A percentile compares a stretch with the other conserved stretches of the same genome.
Evolutionary conservation across 2,888 invertebrate genomes (phyloP).

Genomic region (Ophion ellenae): DNA sequence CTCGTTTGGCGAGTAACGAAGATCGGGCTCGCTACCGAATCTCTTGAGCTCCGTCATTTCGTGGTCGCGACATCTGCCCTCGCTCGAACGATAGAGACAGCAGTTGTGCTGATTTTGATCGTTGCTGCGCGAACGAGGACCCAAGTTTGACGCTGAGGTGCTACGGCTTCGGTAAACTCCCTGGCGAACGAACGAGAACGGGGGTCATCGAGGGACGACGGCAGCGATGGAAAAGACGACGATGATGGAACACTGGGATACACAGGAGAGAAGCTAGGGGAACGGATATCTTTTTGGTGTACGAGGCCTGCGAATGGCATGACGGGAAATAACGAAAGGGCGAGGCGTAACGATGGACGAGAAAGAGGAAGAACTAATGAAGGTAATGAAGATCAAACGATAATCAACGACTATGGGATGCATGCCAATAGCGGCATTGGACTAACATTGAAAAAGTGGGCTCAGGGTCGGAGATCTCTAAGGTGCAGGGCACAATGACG

Average conservation of each 20-base stretch:
- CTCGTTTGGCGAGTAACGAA: constrained; percentile 81
- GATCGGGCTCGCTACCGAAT: constrained; percentile 91
- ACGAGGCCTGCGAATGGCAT: too few species aligned
- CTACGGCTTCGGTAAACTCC: constrained; percentile 76
- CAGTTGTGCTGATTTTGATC: constrained; percentile 69
- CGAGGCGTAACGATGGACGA: too few species aligned
- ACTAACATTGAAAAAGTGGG: too few species aligned
- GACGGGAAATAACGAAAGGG: too few species aligned
- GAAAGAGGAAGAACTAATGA: too few species aligned
- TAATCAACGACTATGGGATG: too few species aligned
- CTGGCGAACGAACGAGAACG: constrained; percentile 62
- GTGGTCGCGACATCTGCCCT: constrained; percentile 78
- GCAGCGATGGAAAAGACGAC: neutral
- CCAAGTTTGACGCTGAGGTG: constrained; percentile 75
- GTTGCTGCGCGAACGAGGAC: constrained; percentile 68
- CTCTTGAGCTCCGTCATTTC: constrained; percentile 84
- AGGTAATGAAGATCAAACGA: too few species aligned
- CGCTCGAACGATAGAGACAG: constrained; percentile 69
- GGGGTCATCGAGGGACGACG: neutral
- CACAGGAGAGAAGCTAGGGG: neutral
- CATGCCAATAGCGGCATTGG: too few species aligned
- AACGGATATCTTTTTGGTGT: neutral
- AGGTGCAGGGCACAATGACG: too few species aligned
- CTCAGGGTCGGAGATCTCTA: too few species aligned
- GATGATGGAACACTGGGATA: neutral